Conservation (phyloP, 2,888 invertebrate genomes). For the Platynereis dumerilii region DNA sequence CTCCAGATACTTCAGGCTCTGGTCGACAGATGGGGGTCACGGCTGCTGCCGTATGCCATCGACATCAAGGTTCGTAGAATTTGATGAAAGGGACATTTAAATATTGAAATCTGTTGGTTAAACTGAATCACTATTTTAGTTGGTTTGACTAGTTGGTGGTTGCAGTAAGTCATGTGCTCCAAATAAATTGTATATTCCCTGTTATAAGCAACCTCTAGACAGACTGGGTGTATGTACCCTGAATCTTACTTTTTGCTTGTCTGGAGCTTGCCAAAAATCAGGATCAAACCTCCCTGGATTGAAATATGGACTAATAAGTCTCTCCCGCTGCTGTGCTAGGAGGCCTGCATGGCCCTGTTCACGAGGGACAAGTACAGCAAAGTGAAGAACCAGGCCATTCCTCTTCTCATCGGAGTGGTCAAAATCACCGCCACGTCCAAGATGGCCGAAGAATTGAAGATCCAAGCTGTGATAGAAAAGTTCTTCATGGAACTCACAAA, state of each 20-base stretch:
- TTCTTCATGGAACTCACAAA: slow-evolving; percentile 57
- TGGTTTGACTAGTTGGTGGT: too few species aligned
- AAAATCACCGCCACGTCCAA: slow-evolving; percentile 48
- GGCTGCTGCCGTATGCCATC: slow-evolving; percentile 52
- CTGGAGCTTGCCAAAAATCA: too few species aligned
- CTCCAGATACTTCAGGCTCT: slow-evolving; percentile 52
- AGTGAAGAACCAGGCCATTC: slow-evolving; percentile 53
- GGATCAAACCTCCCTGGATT: too few species aligned
- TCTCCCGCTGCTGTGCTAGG: slow-evolving; percentile 49
- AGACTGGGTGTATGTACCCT: too few species aligned
- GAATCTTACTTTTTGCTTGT: too few species aligned
- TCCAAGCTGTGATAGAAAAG: slow-evolving; percentile 50
- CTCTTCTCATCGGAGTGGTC: slow-evolving; percentile 55
- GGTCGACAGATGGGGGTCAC: slow-evolving; percentile 47
- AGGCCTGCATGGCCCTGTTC: slow-evolving; percentile 52
- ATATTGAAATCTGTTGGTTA: too few species aligned
- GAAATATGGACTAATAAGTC: too few species aligned
- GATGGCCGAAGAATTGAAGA: slow-evolving; percentile 49
- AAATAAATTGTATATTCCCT: too few species aligned
- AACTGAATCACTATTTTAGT: too few species aligned
- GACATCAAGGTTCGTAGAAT: slow-evolving; percentile 56
- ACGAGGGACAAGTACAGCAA: slow-evolving; percentile 53
- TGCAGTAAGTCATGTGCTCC: too few species aligned
- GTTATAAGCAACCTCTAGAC: too few species aligned
- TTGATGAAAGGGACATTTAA: too few species aligned